Base-by-base conservation (phyloP, 2,888 invertebrate genomes). In the Chaetoderma sp. region DNA sequence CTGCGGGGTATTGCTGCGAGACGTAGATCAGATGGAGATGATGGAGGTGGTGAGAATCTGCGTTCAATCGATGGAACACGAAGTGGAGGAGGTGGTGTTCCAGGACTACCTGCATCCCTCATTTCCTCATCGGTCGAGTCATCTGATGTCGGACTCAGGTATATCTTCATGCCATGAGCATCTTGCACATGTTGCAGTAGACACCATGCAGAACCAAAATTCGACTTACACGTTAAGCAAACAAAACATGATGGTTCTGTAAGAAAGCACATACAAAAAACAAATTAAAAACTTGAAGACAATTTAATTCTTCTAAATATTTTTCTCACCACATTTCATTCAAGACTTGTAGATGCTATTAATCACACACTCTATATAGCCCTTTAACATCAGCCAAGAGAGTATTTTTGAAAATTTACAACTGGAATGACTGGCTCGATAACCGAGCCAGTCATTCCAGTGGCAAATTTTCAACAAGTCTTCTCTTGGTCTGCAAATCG, bases 171-270 rank as follows among this genome's bases (percentile, higher is more conserved):
- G 23, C 96, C 96, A 83, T 98, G 98, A 66, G 93, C 92, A 81
- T 93, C 93, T 87, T 98, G 97, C 30, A 94, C 96, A 86, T 98
- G 98, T 85, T 97, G 96, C 44, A 98, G 91, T 68, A 98, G 89
- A 64, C 93, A 90, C 98, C 98, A 98, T 6, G 98, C 96, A n/a
- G 96, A 96, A 78, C 92, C 92, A 77, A 94, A 91, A 56, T 94
- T 92, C 71, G 94, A 93, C 83, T 95, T 95, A 89, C 98, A 98
- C 75, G 96, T 95, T 52, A 93, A 94, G 84, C 97, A 98, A 74
- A 95, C 93, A 87, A 96, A 94, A 89, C 94, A 94, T 88, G 93
- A 93, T 73, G 97, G 97, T 88, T 97, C 97, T 87, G 86, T 56
- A 84, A 80, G 58, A 49, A 62, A 59, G 55, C 63, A 61, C 65